Evolutionary conservation across 1,140 invertebrate genomes (phyloP).

Genomic region (Colletes latitarsis): DNA sequence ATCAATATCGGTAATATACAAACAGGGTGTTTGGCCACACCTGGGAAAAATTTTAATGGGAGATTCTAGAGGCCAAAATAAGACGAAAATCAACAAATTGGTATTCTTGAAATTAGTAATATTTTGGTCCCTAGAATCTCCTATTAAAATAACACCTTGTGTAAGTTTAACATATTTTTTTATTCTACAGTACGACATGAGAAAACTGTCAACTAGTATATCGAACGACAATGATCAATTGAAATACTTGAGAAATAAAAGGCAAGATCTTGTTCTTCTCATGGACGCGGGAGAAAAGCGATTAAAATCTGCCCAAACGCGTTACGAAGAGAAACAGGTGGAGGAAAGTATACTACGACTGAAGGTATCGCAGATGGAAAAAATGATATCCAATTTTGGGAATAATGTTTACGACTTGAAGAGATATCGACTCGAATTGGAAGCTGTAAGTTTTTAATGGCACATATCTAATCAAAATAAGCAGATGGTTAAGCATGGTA

Average conservation of each 20-base stretch:
- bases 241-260: constrained; percentile 72
- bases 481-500: no score
- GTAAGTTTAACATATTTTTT: neutral
- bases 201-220: constrained; percentile 64
- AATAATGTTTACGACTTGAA: constrained; percentile 83
- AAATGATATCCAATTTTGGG: constrained; percentile 82
- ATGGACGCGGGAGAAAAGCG: constrained; percentile 83
- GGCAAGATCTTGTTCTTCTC: constrained; percentile 77
- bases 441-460: constrained; percentile 75
- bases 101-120: no score
- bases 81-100: no score
- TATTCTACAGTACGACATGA: constrained; percentile 68
- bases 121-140: no score
- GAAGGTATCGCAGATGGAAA: constrained; percentile 82
- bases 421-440: constrained; percentile 83
- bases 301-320: constrained; percentile 74
- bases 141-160: no score
- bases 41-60: no score
- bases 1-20: no score
- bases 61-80: no score
- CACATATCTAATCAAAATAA: neutral
- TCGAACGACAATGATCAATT: constrained; percentile 74
- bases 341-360: constrained; percentile 85
- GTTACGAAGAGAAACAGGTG: constrained; percentile 82
- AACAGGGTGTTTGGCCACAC: no score